Base-by-base conservation (phyloP, 2,797 vertebrate species). In the Staurois parvus region DNA sequence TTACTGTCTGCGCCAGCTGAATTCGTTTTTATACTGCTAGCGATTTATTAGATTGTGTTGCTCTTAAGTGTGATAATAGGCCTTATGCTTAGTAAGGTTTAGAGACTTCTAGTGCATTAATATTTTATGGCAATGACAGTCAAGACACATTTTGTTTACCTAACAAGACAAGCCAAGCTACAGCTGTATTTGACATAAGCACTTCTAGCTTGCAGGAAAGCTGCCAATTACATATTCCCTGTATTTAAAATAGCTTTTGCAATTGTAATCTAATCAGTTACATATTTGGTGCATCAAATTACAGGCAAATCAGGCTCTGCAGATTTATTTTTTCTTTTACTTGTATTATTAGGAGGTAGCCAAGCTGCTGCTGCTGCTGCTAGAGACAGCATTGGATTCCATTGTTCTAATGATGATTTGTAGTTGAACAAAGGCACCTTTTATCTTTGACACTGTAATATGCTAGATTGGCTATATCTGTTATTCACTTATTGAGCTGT, bases 31-130 rank as follows among this genome's bases (percentile, higher is more conserved):
- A 93, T 93, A 94, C 90, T 91, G 92, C 93, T 90, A 91, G 90
- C 88, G 64, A 95, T 95, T 95, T 95, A 95, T 95, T 94, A 94
- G 93, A 95, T 94, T 95, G 93, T 90, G 93, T 94, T 94, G 91
- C 93, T 94, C 94, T 95, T 94, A 95, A 94, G 91, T 94, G 94
- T 95, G 93, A 94, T 95, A 95, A 95, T 95, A 94, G 91, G 90
- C 94, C 93, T 94, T 94, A 93, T 94, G 94, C 92, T 94, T 94
- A 94, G 93, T 92, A 94, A 94, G 94, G 94, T 94, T 95, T 94
- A 93, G 93, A 94, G 93, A 94, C 94, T 93, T 95, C 92, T 93
- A 94, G 87, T 90, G 91, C 92, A 94, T 95, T 95, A 95, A 95
- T 95, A 95, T 94, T 95, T 95, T 93, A 95, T 94, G 89, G 88